Evolutionary conservation across 2,888 invertebrate genomes (phyloP), one percentile per base, ranked within the genome.

Genomic region (Trichopoda pennipes): DNA sequence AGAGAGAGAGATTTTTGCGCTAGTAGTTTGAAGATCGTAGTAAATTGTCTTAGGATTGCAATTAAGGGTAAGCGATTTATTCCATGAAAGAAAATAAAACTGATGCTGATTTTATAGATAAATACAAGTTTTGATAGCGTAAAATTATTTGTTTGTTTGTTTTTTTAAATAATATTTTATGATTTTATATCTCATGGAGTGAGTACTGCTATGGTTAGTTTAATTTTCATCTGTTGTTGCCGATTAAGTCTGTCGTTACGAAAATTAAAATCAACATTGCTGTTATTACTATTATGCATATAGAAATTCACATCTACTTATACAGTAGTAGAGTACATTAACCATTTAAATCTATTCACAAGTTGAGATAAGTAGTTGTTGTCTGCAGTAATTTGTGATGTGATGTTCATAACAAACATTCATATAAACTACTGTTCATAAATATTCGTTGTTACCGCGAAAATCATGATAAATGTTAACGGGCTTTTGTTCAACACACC

Each of bases 191-290:
- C 32, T 47, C 42, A 49, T 12, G n/a, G 12, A 44, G 38, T 69
- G 28, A 49, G 44, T 38, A 21, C 53, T 76, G n/a, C 32, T 64
- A 23, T 60, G 64, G 10, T 7, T 53, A 53, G 19, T 44, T 66
- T 64, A 12, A 53, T 23, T 58, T 47, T 14, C 32, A 73, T 68
- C 19, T 66, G 28, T 63, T 60, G 55, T 55, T 55, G 73, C 79
- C 55, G 79, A 79, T 79, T 73, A 73, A 79, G 73, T 79, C 72
- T 79, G 79, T 73, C 79, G 38, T 66, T 73, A 73, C 47, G 58
- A 68, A 68, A 73, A 79, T 79, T 73, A 66, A 79, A 79, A 68
- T 79, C 55, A 68, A 68, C 61, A 55, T 55, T 73, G 23, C 23
- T 73, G 68, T 68, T 68, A 28, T 28, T 28, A 28, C 6, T 68